Conservation (phyloP, 2,797 vertebrate genomes). For the Clarias laeviceps region DNA sequence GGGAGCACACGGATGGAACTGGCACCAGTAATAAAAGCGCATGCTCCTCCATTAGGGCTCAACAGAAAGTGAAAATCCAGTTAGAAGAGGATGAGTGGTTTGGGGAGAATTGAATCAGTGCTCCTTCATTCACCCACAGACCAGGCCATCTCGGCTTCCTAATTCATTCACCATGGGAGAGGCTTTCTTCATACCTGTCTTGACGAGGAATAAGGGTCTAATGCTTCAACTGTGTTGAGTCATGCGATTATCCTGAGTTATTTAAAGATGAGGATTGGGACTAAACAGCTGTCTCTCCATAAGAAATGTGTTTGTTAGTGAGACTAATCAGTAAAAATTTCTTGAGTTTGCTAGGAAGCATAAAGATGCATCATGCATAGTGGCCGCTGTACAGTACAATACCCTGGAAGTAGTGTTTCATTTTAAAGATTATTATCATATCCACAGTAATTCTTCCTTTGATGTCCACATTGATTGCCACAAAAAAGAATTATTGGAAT, state of each 20-base stretch:
- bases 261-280: neutral
- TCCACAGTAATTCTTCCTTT: no score
- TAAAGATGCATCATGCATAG: no score
- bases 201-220: neutral
- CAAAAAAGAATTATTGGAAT: no score
- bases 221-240: neutral
- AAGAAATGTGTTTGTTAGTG: no score
- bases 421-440: no score
- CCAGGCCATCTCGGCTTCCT: neutral
- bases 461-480: no score
- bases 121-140: constrained; percentile 26
- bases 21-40: constrained; percentile 57
- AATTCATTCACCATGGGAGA: neutral
- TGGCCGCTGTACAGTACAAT: no score
- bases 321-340: no score
- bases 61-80: constrained; percentile 60
- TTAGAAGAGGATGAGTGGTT: constrained; percentile 61
- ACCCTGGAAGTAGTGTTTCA: no score
- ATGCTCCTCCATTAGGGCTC: constrained; percentile 66
- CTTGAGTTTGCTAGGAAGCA: no score
- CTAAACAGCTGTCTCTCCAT: no score
- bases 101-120: constrained; percentile 61
- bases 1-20: constrained; percentile 6
- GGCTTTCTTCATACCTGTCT: neutral
- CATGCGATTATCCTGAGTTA: neutral